A percentile compares a stretch with the other conserved stretches of the same genome.
Evolutionary conservation across 1,140 invertebrate genomes (phyloP).

Genomic region (Drosophila subobscura): DNA sequence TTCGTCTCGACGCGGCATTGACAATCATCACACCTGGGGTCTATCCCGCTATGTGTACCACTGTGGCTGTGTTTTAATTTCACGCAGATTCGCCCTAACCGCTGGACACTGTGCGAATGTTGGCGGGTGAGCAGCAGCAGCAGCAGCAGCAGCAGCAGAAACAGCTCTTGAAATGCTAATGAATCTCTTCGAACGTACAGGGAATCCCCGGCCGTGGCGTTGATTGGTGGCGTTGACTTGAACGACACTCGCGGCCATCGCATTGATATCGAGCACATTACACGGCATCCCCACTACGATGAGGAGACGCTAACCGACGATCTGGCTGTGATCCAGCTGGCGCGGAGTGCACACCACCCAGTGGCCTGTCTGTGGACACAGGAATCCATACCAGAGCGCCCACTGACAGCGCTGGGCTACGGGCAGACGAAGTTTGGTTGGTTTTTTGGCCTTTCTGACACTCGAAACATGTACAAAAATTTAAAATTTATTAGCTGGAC

Average conservation of each 20-base stretch:
- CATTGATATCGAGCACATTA: constrained; percentile 40
- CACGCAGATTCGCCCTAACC: constrained; percentile 48
- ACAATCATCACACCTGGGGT: not conserved
- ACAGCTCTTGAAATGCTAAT: constrained; percentile 43
- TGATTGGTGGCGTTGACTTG: constrained; percentile 54
- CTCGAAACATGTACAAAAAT: not conserved
- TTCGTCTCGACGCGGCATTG: constrained; percentile 11
- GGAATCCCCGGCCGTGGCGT: constrained; percentile 52
- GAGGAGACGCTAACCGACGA: constrained; percentile 33
- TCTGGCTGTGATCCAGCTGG: constrained; percentile 46
- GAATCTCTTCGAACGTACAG: constrained; percentile 21
- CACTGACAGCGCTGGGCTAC: constrained; percentile 56
- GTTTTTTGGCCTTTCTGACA: not conserved
- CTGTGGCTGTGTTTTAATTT: constrained; percentile 58
- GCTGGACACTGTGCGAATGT: constrained; percentile 57
- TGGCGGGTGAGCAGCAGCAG: constrained; percentile 42
- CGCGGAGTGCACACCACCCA: constrained; percentile 7
- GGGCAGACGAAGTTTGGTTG: constrained; percentile 61
- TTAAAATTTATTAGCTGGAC: constrained; percentile 36
- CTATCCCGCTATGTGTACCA: constrained; percentile 32
- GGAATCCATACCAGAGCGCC: constrained; percentile 28
- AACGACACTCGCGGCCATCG: constrained; percentile 30
- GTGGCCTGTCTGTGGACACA: constrained; percentile 51
- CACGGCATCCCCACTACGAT: constrained; percentile 47
- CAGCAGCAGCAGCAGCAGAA: not conserved